Evolutionary conservation across 2,113 vertebrate species (phyloP), one percentile per base, ranked within the genome.

Genomic region (Pterocles gutturalis): DNA sequence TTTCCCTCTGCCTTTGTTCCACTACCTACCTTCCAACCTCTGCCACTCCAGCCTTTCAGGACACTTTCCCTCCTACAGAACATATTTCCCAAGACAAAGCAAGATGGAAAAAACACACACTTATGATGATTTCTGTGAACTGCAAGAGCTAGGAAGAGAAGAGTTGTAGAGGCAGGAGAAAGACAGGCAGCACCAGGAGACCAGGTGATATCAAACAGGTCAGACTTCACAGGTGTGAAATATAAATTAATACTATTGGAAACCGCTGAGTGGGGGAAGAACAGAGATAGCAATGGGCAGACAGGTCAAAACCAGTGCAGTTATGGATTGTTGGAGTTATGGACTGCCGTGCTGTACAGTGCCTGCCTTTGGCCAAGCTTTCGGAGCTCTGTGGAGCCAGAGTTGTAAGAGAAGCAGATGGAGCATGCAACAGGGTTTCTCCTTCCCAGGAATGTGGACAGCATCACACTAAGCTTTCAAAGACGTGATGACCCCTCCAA

Each of bases 171-270:
- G 24, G 33, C 36, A 6, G 2, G 10, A 19, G 28, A 72, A 53
- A 67, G 7, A 22, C 0, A 0, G 9, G 25, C 20, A 51, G 46
- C 10, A 7, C 1, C 20, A 0, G 4, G 67, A 16, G 26, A 76
- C 3, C 79, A 77, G 46, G 62, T 54, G 41, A 24, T 54, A 80
- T 3, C 49, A 78, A 89, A 49, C 13, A 53, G n/a, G 49, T 28
- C 62, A 90, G 38, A 26, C 3, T 17, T 54, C 28, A 24, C 36
- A 77, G 41, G 67, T 88, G 54, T 65, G 79, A 64, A 91, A 72
- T 43, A 26, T 67, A 92, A 45, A 83, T 66, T 41, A 81, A 58
- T 45, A 24, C 20, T 17, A 16, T 2, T 25, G 57, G 41, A 57
- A 73, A 62, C 65, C 53, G 36, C 54, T 12, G 22, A 60, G 22